Conservation (phyloP, 1,140 invertebrate species). For the Lepidostoma basale region DNA sequence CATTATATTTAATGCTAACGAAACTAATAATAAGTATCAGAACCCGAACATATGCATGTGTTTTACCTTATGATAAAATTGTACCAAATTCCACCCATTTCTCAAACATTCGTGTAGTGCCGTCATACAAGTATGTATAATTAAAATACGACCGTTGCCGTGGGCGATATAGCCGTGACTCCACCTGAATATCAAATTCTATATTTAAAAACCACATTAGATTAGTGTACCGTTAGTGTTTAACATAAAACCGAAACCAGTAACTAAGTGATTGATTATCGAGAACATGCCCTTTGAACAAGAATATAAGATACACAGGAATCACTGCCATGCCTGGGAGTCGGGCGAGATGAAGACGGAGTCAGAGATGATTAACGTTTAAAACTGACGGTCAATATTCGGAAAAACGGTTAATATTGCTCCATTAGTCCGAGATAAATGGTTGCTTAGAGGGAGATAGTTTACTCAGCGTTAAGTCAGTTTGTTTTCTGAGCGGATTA, state of each 20-base stretch:
- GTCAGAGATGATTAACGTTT: slow-evolving; percentile 17
- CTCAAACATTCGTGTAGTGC: too few species aligned
- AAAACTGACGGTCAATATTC: slow-evolving; percentile 1
- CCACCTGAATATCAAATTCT: too few species aligned
- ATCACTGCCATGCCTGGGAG: background rate
- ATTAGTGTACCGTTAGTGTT: background rate
- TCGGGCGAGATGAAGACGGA: background rate
- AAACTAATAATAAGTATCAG: too few species aligned
- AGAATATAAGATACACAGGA: background rate
- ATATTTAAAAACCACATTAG: background rate
- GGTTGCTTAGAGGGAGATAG: slow-evolving; percentile 17
- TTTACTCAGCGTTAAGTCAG: background rate
- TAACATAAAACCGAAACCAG: background rate
- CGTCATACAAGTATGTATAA: too few species aligned
- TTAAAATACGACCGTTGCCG: too few species aligned
- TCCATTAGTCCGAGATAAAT: slow-evolving; percentile 26
- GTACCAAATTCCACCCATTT: too few species aligned
- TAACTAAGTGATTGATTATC: background rate
- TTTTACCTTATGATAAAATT: too few species aligned
- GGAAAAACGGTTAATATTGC: slow-evolving; percentile 18
- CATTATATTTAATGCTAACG: too few species aligned
- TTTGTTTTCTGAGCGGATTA: slow-evolving; percentile 25
- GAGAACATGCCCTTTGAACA: background rate
- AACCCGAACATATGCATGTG: too few species aligned
- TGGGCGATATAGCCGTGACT: too few species aligned